Evolutionary conservation across 2,888 invertebrate genomes (phyloP), one percentile per base, ranked within the genome.

Genomic region (Anagyrus pseudococci): DNA sequence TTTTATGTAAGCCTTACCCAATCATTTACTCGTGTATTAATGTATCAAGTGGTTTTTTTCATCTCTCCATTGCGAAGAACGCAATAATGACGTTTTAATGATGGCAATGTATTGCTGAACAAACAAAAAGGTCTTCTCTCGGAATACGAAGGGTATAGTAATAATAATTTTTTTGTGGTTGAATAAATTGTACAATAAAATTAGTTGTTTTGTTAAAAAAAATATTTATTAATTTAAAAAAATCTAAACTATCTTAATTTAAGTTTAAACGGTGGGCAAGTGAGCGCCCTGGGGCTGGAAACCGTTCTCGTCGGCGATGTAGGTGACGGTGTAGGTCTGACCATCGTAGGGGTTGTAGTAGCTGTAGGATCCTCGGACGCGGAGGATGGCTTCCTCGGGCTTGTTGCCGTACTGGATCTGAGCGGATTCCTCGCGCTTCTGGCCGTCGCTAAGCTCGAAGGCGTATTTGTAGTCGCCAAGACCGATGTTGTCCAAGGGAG

Each of bases 291-390:
- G 59, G 22, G 74, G 73, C 22, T 69, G 72, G 73, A 72, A 75
- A 23, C 74, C 75, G 19, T 71, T 72, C 56, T 73, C 72, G 63
- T 75, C 75, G 44, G 75, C 76, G 55, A 69, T 67, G 67, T 77
- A 76, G 20, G 58, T 71, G 25, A 77, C 67, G 25, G 69, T 69
- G 70, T 69, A 75, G 23, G 56, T 63, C 44, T 69, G 69, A n/a
- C 67, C 69, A 47, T 71, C 70, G 4, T 25, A 65, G 4, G 75
- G 73, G 41, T 73, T 73, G 22, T 74, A 71, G 55, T 60, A 75
- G 33, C 72, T 68, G 72, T 64, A 77, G 46, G 73, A 72, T 56
- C 79, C 79, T 2, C 63, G 64, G 17, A 76, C 75, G 1, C 70
- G 69, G 19, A 74, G 57, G 15, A 56, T 33, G 0, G 52, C 43